Evolutionary conservation across 2,797 vertebrate species (phyloP).

Genomic region (Lacerta bilineata): DNA sequence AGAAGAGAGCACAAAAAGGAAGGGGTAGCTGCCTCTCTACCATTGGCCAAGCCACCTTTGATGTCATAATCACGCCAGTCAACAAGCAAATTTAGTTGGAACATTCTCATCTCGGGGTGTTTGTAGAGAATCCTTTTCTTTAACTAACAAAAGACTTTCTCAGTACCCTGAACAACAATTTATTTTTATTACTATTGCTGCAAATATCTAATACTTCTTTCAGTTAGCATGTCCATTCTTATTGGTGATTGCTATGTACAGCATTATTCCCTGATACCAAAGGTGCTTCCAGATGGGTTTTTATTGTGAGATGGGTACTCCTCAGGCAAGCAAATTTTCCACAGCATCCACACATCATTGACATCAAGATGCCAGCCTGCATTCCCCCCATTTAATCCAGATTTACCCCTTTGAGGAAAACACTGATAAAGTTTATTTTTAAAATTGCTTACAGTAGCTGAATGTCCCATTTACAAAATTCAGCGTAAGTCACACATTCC

Average conservation of each 20-base stretch:
- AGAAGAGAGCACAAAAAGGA: constrained; percentile 23
- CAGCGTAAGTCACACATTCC: neutral
- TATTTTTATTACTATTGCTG: neutral
- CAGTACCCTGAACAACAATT: neutral
- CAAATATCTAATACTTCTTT: neutral
- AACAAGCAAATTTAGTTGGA: constrained; percentile 27
- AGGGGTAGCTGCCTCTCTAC: neutral
- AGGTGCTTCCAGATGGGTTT: too few species aligned
- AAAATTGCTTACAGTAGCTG: neutral
- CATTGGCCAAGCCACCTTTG: constrained; percentile 34
- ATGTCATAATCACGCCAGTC: constrained; percentile 47
- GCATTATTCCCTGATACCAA: neutral
- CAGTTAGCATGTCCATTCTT: neutral
- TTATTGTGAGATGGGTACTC: too few species aligned
- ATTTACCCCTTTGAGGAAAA: too few species aligned
- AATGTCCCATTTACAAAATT: too few species aligned
- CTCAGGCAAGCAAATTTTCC: too few species aligned
- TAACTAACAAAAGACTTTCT: neutral
- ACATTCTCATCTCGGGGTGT: constrained; percentile 32
- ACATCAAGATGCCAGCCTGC: too few species aligned
- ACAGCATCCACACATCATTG: too few species aligned
- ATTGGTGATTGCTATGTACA: neutral
- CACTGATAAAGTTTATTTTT: too few species aligned
- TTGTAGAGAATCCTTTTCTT: neutral
- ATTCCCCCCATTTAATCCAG: too few species aligned